Base-by-base conservation (phyloP, 1,140 invertebrate genomes). In the Drosophila funebris region DNA sequence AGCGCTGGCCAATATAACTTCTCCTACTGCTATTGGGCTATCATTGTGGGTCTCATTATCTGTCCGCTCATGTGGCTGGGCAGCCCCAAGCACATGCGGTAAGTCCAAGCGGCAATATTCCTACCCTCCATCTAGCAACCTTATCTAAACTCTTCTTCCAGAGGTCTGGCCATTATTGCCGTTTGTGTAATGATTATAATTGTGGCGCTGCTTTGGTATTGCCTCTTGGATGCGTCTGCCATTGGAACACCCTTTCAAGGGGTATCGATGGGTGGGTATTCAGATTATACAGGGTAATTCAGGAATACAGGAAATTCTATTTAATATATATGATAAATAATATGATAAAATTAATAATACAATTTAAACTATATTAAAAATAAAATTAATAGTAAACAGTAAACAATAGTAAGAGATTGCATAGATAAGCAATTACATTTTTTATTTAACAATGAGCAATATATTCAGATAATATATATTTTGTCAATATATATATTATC, bases 41-140 rank as follows among this genome's bases (percentile, higher is more conserved):
- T 96, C 2, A 78, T 96, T 6, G 92, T 96, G 5, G 96, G 95
- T 0, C 52, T 95, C 2, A 77, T 95, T 48, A 92, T 96, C 5
- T 96, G 95, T 74, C 96, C 96, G 0, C 90, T 96, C 39, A 95
- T 96, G 94, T 96, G 96, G 96, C 92, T 96, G n/a, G 96, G 96
- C 43, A 96, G 96, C 76, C 96, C 96, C 0, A 96, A 96, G 90
- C 95, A 96, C 82, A 96, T 96, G 95, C 96, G 96, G 96, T 96
- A 92, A 93, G 75, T 22, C 2, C 6, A 7, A 7, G 1, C 13
- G 6, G 11, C 36, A 9, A 8, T 18, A 3, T 7, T 57, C 14
- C 8, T 14, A 7, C 36, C n/a, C 6, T 4, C 4, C 4, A 11
- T 5, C 9, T 14, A 36, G 11, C 0, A 36, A 16, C 2, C n/a